A percentile compares a stretch with the other conserved stretches of the same genome.
Conservation (phyloP, 1,140 invertebrate species). For the Monomorium pharaonis region DNA sequence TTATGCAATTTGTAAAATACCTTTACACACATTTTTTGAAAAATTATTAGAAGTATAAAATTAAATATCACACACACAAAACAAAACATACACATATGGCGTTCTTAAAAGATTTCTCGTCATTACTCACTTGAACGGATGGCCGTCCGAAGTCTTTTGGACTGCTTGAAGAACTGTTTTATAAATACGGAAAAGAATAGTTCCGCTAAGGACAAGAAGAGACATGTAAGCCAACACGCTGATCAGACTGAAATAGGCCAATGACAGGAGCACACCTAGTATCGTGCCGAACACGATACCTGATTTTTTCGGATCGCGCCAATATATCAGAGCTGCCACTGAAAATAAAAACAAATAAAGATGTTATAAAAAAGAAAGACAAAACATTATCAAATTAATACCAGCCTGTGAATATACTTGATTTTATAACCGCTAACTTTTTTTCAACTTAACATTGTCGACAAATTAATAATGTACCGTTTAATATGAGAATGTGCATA, state of each 20-base stretch:
- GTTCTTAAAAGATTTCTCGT: background rate
- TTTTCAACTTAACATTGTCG: background rate
- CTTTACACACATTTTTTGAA: background rate
- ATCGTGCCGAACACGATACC: conserved; percentile 95
- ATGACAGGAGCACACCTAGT: conserved; percentile 94
- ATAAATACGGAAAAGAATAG: conserved; percentile 97
- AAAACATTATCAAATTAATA: background rate
- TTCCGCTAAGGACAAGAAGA: conserved; percentile 92
- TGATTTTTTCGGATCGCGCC: conserved; percentile 97
- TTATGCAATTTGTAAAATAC: background rate
- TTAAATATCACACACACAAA: background rate
- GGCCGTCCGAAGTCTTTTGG: conserved; percentile 98
- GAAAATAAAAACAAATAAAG: conserved; percentile 83
- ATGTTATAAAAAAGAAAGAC: background rate
- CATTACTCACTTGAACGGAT: conserved; percentile 96
- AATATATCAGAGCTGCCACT: conserved; percentile 98
- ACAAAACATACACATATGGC: background rate
- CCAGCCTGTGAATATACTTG: background rate
- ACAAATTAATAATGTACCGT: background rate
- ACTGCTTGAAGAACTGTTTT: conserved; percentile 98
- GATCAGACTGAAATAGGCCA: conserved; percentile 97
- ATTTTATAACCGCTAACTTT: background rate
- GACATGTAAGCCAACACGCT: conserved; percentile 97
- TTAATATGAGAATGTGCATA: background rate
- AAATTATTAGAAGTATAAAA: background rate